phyloP scores from a whole-genome alignment of 1,140 invertebrate species.

The Lerema accius region DNA sequence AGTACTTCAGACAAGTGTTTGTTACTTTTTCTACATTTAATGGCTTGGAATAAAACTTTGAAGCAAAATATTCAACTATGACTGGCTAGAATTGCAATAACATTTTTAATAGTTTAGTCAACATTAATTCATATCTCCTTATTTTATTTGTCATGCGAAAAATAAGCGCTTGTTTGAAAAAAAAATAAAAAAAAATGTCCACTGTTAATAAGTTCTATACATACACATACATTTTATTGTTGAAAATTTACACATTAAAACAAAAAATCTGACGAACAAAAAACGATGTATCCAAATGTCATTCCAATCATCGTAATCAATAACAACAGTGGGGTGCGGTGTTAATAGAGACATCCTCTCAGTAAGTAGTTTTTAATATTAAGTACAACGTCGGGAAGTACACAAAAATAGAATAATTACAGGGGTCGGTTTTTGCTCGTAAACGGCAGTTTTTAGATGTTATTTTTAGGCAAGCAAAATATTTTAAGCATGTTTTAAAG shows the following conservation, averaged over 20 bases:
- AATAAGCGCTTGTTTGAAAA: too few relatives aligned
- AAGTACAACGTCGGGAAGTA: constrained; percentile 66
- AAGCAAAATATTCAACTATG: too few relatives aligned
- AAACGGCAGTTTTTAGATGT: constrained; percentile 39
- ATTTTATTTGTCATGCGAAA: too few relatives aligned
- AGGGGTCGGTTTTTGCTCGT: constrained; percentile 55
- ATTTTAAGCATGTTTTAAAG: too few relatives aligned
- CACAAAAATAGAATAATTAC: constrained; percentile 60
- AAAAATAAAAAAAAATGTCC: too few relatives aligned
- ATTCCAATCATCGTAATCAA: constrained; percentile 60
- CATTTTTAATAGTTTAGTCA: too few relatives aligned
- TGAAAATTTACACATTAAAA: too few relatives aligned
- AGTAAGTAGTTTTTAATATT: constrained; percentile 78
- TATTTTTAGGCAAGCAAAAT: constrained; percentile 17
- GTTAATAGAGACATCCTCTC: constrained; percentile 75
- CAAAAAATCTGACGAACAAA: constrained; percentile 7
- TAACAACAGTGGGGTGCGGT: constrained; percentile 51
- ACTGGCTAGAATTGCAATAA: too few relatives aligned
- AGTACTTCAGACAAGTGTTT: neutral
- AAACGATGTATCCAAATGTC: constrained; percentile 42
- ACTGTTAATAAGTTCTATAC: too few relatives aligned
- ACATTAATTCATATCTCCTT: too few relatives aligned
- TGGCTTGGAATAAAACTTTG: too few relatives aligned
- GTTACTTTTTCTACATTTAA: neutral
- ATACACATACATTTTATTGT: too few relatives aligned